Conservation (phyloP, 1,140 invertebrate genomes). For the Drosophila biarmipes region DNA sequence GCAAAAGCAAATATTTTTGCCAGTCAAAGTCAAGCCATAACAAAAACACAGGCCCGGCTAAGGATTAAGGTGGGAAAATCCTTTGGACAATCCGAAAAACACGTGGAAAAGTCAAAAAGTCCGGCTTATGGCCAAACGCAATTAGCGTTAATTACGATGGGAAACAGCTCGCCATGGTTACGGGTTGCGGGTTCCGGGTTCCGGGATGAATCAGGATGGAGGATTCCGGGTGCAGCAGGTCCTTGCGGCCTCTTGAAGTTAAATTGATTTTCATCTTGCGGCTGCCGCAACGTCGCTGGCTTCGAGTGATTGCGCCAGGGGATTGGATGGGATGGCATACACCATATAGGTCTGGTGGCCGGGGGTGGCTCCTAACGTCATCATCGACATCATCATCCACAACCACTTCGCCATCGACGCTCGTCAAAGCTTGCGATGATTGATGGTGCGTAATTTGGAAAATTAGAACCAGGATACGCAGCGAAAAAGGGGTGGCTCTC, state of each 20-base stretch:
- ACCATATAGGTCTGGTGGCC: conserved; percentile 1
- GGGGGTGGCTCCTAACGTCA: conserved; percentile 60
- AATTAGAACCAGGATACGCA: conserved; percentile 71
- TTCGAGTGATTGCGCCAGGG: conserved; percentile 69
- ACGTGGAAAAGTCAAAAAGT: conserved; percentile 80
- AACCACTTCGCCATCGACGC: conserved; percentile 65
- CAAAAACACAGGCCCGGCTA: conserved; percentile 34
- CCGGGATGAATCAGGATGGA: neutral
- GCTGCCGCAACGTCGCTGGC: conserved; percentile 64
- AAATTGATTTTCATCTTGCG: conserved; percentile 79
- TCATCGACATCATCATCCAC: conserved; percentile 62
- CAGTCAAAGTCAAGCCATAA: conserved; percentile 63
- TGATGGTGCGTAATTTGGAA: conserved; percentile 83
- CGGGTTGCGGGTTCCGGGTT: neutral
- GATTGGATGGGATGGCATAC: conserved; percentile 58
- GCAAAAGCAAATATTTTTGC: conserved; percentile 38
- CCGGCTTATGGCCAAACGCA: conserved; percentile 73
- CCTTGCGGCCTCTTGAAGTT: conserved; percentile 75
- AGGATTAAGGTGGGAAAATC: conserved; percentile 71
- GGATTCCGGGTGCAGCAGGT: neutral
- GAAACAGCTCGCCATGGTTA: conserved; percentile 45
- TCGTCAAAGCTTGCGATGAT: conserved; percentile 78
- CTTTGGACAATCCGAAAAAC: conserved; percentile 65
- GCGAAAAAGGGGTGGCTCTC: conserved; percentile 71
- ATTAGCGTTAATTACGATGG: conserved; percentile 75